Base-by-base conservation (phyloP, 2,113 vertebrate species). In the Acanthisitta chloris region DNA sequence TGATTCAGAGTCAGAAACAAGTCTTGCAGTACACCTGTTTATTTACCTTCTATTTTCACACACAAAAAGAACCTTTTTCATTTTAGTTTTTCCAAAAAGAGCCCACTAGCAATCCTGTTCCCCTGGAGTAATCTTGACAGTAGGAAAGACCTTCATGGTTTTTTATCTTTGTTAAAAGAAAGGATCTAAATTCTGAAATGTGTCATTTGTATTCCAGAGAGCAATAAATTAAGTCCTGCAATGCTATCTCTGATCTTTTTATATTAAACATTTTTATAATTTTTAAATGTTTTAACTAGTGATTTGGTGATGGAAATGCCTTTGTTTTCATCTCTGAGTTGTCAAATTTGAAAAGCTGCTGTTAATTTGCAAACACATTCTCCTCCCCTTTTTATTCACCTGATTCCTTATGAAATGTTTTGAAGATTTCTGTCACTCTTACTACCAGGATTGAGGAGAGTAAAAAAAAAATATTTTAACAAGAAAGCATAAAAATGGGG, bases 51-150 rank as follows among this genome's bases (percentile, higher is more conserved):
- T 43, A 5, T 55, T 65, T 80, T 73, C 48, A 40, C 16, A 29
- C 31, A 11, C 5, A 69, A 33, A 51, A 76, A 46, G 0, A 8
- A 2, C 6, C 40, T 46, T 62, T 72, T 6, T 46, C 16, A 20
- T 80, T 72, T 66, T 59, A 49, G 1, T 34, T 58, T 71, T n/a
- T 55, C 54, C 31, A 52, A 36, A 38, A 3, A 70, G 8, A 36
- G 4, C 17, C 16, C 0, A 0, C 16, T 70, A 21, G 4, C 8
- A 26, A 1, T 81, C 25, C 45, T 65, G 9, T 58, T 81, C 25
- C 28, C n/a, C 9, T 10, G 4, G 38, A 49, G 12, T 26, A 9
- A 17, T 31, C 8, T 16, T 45, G 17, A 17, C 34, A 87, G 28
- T 28, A 62, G 16, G 25, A 64, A 94, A 64, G 12, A 31, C 33